A percentile compares a stretch with the other conserved stretches of the same genome.
phyloP scores from a whole-genome alignment of 2,113 vertebrate species.

The Cathartes aura region DNA sequence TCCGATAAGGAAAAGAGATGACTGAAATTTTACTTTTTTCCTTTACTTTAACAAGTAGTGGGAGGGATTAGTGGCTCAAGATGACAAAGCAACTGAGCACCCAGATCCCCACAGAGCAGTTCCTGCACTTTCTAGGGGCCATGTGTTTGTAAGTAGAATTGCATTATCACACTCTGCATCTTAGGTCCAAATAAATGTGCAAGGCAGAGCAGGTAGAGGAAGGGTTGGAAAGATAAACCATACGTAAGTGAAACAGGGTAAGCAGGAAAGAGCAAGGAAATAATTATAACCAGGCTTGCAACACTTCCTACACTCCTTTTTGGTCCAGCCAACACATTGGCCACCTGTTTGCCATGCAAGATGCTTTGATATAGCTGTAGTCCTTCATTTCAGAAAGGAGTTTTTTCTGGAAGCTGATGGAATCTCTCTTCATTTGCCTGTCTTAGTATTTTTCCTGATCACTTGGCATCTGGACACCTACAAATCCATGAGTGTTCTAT shows the following conservation, averaged over 20 bases:
- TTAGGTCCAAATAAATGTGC: background rate
- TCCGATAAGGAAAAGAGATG: background rate
- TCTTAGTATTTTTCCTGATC: background rate
- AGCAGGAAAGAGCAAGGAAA: slow-evolving; percentile 40
- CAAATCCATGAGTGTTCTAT: background rate
- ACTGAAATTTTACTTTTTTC: background rate
- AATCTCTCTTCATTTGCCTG: background rate
- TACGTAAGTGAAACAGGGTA: background rate
- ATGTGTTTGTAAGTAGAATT: background rate
- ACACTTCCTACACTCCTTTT: slow-evolving; percentile 26
- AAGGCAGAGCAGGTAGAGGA: background rate
- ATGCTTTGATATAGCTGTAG: background rate
- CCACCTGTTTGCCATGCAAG: slow-evolving; percentile 7
- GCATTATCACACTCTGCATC: background rate
- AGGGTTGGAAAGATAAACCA: background rate
- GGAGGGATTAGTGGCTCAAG: background rate
- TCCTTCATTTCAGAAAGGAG: background rate
- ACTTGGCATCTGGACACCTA: background rate
- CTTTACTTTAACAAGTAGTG: background rate
- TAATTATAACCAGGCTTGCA: slow-evolving; percentile 42
- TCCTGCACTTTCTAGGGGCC: background rate
- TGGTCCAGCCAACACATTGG: slow-evolving; percentile 39
- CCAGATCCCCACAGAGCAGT: background rate
- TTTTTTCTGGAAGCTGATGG: background rate
- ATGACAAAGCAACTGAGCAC: background rate